Evolutionary conservation across 2,113 vertebrate species (phyloP), one percentile per base, ranked within the genome.

Genomic region (Anolis carolinensis): DNA sequence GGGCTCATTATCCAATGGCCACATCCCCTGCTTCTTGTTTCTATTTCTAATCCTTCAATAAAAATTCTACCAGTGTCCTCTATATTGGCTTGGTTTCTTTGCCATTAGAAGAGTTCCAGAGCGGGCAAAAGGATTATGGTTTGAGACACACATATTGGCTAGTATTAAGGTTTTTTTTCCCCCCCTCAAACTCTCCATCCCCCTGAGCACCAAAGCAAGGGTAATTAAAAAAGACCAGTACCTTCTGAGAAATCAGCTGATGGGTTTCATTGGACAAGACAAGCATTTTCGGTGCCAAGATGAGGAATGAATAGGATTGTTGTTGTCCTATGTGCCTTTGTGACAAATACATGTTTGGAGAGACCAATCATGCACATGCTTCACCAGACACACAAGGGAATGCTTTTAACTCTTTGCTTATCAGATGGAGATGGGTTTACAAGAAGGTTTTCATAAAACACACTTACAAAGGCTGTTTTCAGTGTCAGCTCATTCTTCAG

Each of bases 221-320:
- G 63, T 79, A 84, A 73, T 73, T 50, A 36, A 79, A 50, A 48
- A 44, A 74, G 52, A 70, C 25, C 68, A 79, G 27, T 0, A 25
- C 10, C 59, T 50, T 52, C 44, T 77, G 48, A 10, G 80, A 76
- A 87, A 72, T 34, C 7, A 44, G 52, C 21, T 78, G 34, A 87
- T 59, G 55, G 83, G 81, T 50, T 83, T 79, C 81, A 63, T 20
- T 79, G 67, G 30, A 83, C 9, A 48, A 52, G 75, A 82, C 68
- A 50, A 25, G 72, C 65, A 72, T 23, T 63, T 65, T 71, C 48
- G 7, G 36, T 87, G 86, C 86, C 81, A 79, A 14, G 50, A n/a
- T 16, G 30, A n/a, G 52, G 67, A 83, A 83, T 83, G 81, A 87
- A 63, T 87, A 71, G n/a, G 23, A 48, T 39, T 86, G 67, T 71